Conservation (phyloP, 2,888 invertebrate species). For the Conomelus anceps region DNA sequence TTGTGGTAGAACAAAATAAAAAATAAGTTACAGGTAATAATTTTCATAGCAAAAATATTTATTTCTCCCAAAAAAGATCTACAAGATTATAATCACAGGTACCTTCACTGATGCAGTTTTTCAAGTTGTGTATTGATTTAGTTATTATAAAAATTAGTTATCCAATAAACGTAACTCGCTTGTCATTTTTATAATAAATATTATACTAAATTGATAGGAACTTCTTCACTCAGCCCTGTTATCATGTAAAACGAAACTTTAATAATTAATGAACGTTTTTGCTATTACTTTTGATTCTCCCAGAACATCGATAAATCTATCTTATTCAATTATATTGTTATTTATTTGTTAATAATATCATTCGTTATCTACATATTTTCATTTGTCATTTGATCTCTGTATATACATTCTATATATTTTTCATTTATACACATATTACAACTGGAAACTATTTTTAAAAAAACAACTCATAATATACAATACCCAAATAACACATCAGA, state of each 20-base stretch:
- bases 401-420: too few relatives aligned
- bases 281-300: background rate
- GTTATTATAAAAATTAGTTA: too few relatives aligned
- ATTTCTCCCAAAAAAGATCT: background rate
- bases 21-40: too few relatives aligned
- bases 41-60: background rate
- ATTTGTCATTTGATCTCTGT: too few relatives aligned
- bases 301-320: background rate
- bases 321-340: background rate
- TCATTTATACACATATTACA: too few relatives aligned
- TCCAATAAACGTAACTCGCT: too few relatives aligned
- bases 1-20: background rate
- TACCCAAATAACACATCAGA: too few relatives aligned
- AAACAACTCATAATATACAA: too few relatives aligned
- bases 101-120: background rate
- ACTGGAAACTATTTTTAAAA: too few relatives aligned
- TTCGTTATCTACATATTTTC: too few relatives aligned
- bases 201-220: background rate
- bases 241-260: background rate
- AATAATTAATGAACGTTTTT: background rate
- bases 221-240: background rate
- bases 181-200: background rate
- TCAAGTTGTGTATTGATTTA: background rate
- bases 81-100: background rate
- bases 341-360: background rate